Evolutionary conservation across 2,113 vertebrate genomes (phyloP), one percentile per base, ranked within the genome.

Genomic region (Orycteropus afer): DNA sequence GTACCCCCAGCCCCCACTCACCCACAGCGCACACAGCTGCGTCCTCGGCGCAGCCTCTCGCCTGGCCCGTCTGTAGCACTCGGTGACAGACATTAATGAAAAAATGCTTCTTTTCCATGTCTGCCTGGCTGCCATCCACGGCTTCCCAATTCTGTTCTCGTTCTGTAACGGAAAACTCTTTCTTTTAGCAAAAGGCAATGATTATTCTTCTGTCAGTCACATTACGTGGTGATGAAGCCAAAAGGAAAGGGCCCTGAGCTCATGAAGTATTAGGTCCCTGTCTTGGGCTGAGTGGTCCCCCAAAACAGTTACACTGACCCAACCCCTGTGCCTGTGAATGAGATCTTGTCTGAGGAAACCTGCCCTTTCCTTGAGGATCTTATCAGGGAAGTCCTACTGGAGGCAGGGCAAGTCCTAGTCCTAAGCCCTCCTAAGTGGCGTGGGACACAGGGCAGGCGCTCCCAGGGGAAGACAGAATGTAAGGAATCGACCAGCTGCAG

Each of bases 41-140:
- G 0, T 97, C 98, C 51, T 98, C 97, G 0, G 99, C 97, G 65
- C 99, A 99, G 85, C 61, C 95, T 0, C 7, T 92, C 5, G 99
- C 98, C 55, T 77, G 97, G 93, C 98, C 99, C 3, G 86, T 97
- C 96, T 97, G 98, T 86, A 99, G 82, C 51, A 99, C 98, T 93
- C 98, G 98, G 97, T 99, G 99, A 96, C 99, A 99, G 86, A 99
- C 96, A 25, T 99, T 99, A 84, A 99, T 98, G 94, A 99, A 99
- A 97, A 99, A 99, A 55, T 95, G 98, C 11, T 97, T 98, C 2
- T 89, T 98, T 47, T 98, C 98, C 0, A 79, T 32, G 40, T 98
- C 98, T 0, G 95, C 83, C 73, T 97, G 98, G 51, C 97, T 98
- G 49, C 98, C 98, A 20, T 99, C 98, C 95, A 99, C 98, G 0